Evolutionary conservation across 2,797 vertebrate genomes (phyloP).

Genomic region (Danio choprae): DNA sequence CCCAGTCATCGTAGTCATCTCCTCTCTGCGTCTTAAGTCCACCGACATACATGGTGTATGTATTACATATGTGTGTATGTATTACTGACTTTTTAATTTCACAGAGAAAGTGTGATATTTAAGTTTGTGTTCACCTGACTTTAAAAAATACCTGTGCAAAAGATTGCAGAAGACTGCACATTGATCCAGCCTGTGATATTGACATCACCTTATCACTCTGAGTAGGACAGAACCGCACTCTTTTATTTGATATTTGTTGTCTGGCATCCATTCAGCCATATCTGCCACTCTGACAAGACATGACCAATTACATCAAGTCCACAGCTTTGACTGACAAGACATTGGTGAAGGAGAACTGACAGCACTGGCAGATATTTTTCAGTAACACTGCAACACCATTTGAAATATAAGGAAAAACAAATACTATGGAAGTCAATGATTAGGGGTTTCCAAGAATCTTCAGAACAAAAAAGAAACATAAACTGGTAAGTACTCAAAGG

Average conservation of each 20-base stretch:
- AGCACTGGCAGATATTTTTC: conserved; percentile 15
- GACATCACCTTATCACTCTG: conserved; percentile 38
- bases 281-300: conserved; percentile 54
- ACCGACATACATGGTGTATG: no score
- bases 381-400: conserved; percentile 31
- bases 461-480: no score
- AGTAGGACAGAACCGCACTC: conserved; percentile 34
- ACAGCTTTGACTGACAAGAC: conserved; percentile 47
- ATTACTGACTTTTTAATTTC: neutral
- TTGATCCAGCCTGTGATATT: conserved; percentile 41
- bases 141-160: conserved; percentile 54
- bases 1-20: no score
- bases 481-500: no score
- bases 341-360: conserved; percentile 53
- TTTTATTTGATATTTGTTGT: conserved; percentile 52
- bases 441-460: no score
- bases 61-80: no score
- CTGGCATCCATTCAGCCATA: conserved; percentile 53
- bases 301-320: conserved; percentile 63
- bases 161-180: conserved; percentile 45
- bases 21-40: no score
- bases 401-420: neutral
- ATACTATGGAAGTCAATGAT: no score
- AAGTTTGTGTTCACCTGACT: neutral
- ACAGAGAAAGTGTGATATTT: neutral